A percentile compares a stretch with the other conserved stretches of the same genome.
These are phyloP conservation scores for Odobenus rosmarus DNA, from an alignment of 2,113 vertebrate genomes.

Conservation along the genomic window DNA sequence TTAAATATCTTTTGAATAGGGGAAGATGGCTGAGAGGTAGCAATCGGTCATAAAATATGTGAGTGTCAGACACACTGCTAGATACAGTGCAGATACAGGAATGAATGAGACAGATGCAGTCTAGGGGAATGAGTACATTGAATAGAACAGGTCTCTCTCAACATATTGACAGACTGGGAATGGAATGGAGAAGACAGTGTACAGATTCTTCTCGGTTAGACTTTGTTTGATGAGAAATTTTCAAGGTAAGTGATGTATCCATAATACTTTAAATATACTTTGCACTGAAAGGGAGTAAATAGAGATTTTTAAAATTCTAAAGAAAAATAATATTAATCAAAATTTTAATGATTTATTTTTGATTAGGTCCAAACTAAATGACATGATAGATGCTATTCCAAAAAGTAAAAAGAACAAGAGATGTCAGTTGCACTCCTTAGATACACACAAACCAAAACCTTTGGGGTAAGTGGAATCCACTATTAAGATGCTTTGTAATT, in stretches of 20 bases:
- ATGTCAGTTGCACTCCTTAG: slow-evolving; percentile 97
- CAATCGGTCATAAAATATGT: neutral
- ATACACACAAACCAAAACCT: slow-evolving; percentile 98
- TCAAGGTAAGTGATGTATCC: slow-evolving; percentile 17
- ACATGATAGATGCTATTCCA: slow-evolving; percentile 97
- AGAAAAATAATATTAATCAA: slow-evolving; percentile 33
- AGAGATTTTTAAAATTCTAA: slow-evolving; percentile 50
- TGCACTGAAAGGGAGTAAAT: neutral
- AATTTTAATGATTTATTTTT: slow-evolving; percentile 55
- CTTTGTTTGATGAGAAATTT: slow-evolving; percentile 44
- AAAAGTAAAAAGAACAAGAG: slow-evolving; percentile 99
- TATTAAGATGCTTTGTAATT: slow-evolving; percentile 38
- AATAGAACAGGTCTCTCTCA: neutral
- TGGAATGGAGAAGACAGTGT: neutral
- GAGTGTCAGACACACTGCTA: neutral
- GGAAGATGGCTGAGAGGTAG: neutral
- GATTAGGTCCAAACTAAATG: slow-evolving; percentile 95
- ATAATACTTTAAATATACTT: neutral
- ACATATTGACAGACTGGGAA: neutral
- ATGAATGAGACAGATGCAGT: neutral
- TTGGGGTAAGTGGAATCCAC: slow-evolving; percentile 92
- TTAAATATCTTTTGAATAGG: slow-evolving; percentile 25
- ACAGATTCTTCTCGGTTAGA: neutral
- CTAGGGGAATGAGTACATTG: neutral
- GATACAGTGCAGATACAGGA: neutral